A percentile compares a stretch with the other conserved stretches of the same genome.
Evolutionary conservation across 2,113 vertebrate genomes (phyloP).

Genomic region (Falco punctatus): DNA sequence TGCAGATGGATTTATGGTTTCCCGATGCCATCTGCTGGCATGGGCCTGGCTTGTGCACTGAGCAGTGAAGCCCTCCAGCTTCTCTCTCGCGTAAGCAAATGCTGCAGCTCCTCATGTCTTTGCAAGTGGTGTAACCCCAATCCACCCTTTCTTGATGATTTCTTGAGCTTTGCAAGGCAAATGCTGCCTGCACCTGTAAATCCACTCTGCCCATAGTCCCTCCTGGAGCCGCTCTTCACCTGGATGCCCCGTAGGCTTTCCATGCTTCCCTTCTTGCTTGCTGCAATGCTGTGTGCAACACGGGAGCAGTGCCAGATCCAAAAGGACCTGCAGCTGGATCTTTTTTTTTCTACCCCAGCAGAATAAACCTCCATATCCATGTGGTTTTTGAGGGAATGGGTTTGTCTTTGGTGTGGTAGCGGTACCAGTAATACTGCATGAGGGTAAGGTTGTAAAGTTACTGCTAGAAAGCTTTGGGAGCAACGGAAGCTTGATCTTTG

Average conservation of each 20-base stretch:
- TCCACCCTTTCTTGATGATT: background rate
- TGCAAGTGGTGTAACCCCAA: background rate
- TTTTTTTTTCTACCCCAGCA: no score
- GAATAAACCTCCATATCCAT: background rate
- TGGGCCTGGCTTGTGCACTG: background rate
- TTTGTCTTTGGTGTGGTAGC: background rate
- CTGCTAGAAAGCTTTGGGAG: background rate
- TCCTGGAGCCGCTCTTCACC: background rate
- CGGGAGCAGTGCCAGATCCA: background rate
- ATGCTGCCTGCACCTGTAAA: background rate
- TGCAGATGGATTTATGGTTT: background rate
- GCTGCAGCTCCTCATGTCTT: background rate
- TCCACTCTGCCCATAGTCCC: background rate
- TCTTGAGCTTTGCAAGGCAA: background rate
- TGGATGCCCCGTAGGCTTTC: background rate
- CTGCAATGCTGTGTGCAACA: background rate
- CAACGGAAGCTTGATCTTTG: background rate
- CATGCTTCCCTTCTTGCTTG: background rate
- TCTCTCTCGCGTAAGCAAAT: background rate
- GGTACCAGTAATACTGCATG: background rate
- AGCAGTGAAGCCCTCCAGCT: background rate
- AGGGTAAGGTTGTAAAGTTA: background rate
- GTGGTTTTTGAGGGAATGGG: background rate
- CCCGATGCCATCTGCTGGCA: conserved; percentile 69
- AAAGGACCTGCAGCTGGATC: background rate